A percentile compares a stretch with the other conserved stretches of the same genome.
Conservation (phyloP, 37 sponge, comb jelly and placozoan species). For the Haliclona indistincta region DNA sequence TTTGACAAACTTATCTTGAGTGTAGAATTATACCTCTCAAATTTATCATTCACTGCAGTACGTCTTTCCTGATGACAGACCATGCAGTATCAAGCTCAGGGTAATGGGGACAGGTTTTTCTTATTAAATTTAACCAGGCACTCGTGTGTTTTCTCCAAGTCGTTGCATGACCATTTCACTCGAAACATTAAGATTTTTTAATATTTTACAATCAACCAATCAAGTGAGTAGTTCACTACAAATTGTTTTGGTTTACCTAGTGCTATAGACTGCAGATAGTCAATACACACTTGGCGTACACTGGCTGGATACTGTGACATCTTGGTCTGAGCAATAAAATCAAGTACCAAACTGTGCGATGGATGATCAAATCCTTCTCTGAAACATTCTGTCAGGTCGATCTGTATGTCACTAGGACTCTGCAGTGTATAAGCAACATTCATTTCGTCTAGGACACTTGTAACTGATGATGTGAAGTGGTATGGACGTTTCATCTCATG, state of each 20-base stretch:
- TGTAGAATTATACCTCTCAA: too few species aligned
- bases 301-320: not conserved
- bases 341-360: not conserved
- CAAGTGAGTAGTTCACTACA: too few species aligned
- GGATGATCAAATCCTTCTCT: not conserved
- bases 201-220: too few species aligned
- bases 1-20: too few species aligned
- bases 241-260: not conserved
- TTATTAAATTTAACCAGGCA: too few species aligned
- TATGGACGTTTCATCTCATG: conserved; percentile 27
- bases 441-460: conserved; percentile 1
- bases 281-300: not conserved
- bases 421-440: not conserved
- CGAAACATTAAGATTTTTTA: too few species aligned
- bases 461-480: conserved; percentile 15
- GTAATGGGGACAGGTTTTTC: too few species aligned
- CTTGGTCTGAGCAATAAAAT: not conserved
- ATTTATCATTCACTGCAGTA: too few species aligned
- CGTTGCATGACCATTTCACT: too few species aligned
- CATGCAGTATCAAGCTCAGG: too few species aligned
- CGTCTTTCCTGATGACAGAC: too few species aligned
- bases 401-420: not conserved
- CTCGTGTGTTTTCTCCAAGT: too few species aligned
- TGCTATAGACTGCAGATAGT: not conserved
- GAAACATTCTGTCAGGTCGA: not conserved